Evolutionary conservation across 2,797 vertebrate species (phyloP).

Genomic region (Petrocephalus sullivani): DNA sequence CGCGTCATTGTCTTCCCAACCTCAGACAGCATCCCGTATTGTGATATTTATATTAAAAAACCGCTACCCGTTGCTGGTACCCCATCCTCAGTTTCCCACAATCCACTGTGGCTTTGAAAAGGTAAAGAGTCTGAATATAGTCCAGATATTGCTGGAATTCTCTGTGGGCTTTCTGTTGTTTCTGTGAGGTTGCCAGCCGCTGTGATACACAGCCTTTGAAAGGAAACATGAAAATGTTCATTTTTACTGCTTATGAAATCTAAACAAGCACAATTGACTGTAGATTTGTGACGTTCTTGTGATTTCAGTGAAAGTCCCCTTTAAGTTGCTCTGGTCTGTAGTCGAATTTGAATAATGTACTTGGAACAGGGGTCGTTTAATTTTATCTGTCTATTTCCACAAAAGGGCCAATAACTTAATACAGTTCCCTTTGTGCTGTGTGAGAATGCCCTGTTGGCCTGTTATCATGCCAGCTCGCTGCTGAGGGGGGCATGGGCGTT

Average conservation of each 20-base stretch:
- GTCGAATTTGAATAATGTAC: slow-evolving; percentile 33
- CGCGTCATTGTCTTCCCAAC: not conserved
- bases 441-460: not conserved
- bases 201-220: not conserved
- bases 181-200: not conserved
- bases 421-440: not conserved
- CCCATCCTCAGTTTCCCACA: slow-evolving; percentile 34
- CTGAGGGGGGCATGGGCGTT: not conserved
- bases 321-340: slow-evolving; percentile 31
- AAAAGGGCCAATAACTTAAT: slow-evolving; percentile 4
- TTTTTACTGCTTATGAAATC: not conserved
- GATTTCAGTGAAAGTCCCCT: slow-evolving; percentile 43
- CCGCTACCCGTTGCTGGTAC: not conserved
- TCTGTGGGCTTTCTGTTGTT: not conserved
- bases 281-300: not conserved
- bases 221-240: not conserved
- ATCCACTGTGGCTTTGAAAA: slow-evolving; percentile 4
- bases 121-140: slow-evolving; percentile 1
- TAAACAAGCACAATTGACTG: slow-evolving; percentile 6
- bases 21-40: not conserved
- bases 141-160: slow-evolving; percentile 29
- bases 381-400: slow-evolving; percentile 40
- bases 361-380: slow-evolving; percentile 33
- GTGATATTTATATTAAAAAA: slow-evolving; percentile 1
- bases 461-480: not conserved